These are phyloP conservation scores for Heteromormyrus szaboi DNA, from an alignment of 2,797 vertebrate genomes.

Conservation along the genomic window DNA sequence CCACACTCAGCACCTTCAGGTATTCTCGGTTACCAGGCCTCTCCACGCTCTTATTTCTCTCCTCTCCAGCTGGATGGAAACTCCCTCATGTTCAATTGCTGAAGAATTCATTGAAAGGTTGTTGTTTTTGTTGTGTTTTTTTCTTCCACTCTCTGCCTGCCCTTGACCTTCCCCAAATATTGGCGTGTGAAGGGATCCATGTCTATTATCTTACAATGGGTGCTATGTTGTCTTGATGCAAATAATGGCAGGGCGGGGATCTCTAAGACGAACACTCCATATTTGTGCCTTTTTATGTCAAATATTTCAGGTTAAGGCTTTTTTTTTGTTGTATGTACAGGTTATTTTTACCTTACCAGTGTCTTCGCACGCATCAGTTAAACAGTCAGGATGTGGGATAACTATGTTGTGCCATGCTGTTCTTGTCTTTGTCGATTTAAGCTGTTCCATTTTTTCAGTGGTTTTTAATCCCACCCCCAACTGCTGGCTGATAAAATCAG, in stretches of 20 bases:
- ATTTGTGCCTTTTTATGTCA: conserved; percentile 61
- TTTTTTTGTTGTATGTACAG: conserved; percentile 3
- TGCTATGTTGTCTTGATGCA: conserved; percentile 54
- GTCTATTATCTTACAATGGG: conserved; percentile 52
- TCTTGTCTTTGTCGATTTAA: conserved; percentile 40
- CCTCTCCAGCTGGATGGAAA: conserved; percentile 35
- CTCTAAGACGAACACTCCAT: conserved; percentile 62
- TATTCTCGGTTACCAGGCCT: conserved; percentile 30
- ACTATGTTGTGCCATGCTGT: conserved; percentile 33
- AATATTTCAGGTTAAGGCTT: conserved; percentile 50
- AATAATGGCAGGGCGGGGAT: conserved; percentile 40
- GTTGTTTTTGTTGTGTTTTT: conserved; percentile 20
- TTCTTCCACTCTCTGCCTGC: conserved; percentile 37
- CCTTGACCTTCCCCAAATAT: neutral
- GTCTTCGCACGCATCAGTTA: neutral
- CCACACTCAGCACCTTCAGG: conserved; percentile 1
- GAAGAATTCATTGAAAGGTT: conserved; percentile 38
- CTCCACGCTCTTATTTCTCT: conserved; percentile 46
- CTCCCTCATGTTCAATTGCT: conserved; percentile 41
- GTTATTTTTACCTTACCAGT: neutral
- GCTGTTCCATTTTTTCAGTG: conserved; percentile 27
- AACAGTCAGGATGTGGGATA: neutral
- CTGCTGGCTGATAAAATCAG: neutral
- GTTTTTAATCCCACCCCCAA: conserved; percentile 21
- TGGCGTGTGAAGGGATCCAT: conserved; percentile 34